Evolutionary conservation across 2,888 invertebrate genomes (phyloP).

Genomic region (Chouioia cunea): DNA sequence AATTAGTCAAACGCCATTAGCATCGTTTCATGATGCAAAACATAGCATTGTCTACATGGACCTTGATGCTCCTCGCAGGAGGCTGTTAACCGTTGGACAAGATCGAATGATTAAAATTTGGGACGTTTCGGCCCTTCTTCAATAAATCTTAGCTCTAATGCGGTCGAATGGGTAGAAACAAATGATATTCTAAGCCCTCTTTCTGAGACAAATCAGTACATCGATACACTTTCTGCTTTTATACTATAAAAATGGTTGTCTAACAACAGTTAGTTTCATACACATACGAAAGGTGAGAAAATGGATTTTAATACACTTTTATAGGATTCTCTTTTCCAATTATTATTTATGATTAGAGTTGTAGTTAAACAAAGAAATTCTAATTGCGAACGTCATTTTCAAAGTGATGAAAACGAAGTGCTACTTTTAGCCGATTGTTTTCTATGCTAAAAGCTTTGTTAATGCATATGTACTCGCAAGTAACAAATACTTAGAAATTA

Average conservation of each 20-base stretch:
- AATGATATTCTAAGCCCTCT: constrained; percentile 43
- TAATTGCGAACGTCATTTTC: constrained; percentile 40
- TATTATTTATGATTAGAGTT: constrained; percentile 26
- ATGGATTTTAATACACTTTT: constrained; percentile 38
- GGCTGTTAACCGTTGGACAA: constrained; percentile 92
- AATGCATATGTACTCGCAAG: constrained; percentile 6
- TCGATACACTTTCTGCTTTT: constrained; percentile 35
- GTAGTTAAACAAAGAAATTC: constrained; percentile 19
- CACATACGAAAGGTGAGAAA: constrained; percentile 27
- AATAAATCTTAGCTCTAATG: constrained; percentile 54
- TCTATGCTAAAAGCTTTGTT: constrained; percentile 19
- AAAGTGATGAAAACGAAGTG: constrained; percentile 47
- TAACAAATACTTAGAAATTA: constrained; percentile 19
- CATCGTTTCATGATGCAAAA: constrained; percentile 95
- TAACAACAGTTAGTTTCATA: constrained; percentile 12
- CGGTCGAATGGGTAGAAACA: constrained; percentile 7
- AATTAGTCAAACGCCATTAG: constrained; percentile 87
- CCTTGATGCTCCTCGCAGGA: constrained; percentile 89
- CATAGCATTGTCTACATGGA: constrained; percentile 91
- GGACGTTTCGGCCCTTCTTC: constrained; percentile 81
- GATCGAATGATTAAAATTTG: constrained; percentile 95
- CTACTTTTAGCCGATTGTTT: constrained; percentile 36
- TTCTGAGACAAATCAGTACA: constrained; percentile 40
- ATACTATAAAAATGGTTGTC: constrained; percentile 17
- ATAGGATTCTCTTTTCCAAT: constrained; percentile 33